Conservation (phyloP, 2,888 invertebrate species). For the Podotricha telesiphe region DNA sequence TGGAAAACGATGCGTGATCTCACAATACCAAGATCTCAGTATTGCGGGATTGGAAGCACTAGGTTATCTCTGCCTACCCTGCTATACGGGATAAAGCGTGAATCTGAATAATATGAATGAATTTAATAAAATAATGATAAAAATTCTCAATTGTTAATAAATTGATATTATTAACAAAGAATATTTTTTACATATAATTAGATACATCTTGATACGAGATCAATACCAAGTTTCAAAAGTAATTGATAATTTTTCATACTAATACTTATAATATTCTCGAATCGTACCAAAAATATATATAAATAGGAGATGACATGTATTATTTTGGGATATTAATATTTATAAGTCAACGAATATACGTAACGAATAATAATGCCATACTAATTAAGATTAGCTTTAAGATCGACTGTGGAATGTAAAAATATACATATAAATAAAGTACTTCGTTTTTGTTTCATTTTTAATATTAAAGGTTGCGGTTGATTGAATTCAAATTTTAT, state of each 20-base stretch:
- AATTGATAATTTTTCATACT: not conserved
- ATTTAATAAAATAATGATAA: too few species aligned
- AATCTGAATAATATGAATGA: too few species aligned
- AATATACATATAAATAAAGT: slow-evolving; percentile 51
- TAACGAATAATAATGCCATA: slow-evolving; percentile 46
- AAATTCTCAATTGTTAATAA: too few species aligned
- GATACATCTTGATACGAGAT: too few species aligned
- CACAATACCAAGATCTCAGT: too few species aligned
- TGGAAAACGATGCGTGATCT: too few species aligned
- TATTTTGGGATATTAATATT: slow-evolving; percentile 40
- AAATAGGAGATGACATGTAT: slow-evolving; percentile 30
- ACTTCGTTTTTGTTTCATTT: slow-evolving; percentile 45
- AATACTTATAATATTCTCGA: slow-evolving; percentile 8
- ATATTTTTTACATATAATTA: too few species aligned
- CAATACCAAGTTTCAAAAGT: not conserved
- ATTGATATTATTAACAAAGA: too few species aligned
- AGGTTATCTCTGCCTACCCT: too few species aligned
- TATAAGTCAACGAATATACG: slow-evolving; percentile 38
- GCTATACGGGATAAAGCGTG: too few species aligned
- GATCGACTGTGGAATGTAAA: slow-evolving; percentile 41
- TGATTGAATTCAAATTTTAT: slow-evolving; percentile 17
- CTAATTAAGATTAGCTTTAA: slow-evolving; percentile 46
- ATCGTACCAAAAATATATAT: slow-evolving; percentile 44
- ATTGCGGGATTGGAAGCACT: too few species aligned
- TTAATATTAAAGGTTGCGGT: slow-evolving; percentile 16